Evolutionary conservation across 2,797 vertebrate genomes (phyloP).

Genomic region (Buphagus erythrorhynchus): DNA sequence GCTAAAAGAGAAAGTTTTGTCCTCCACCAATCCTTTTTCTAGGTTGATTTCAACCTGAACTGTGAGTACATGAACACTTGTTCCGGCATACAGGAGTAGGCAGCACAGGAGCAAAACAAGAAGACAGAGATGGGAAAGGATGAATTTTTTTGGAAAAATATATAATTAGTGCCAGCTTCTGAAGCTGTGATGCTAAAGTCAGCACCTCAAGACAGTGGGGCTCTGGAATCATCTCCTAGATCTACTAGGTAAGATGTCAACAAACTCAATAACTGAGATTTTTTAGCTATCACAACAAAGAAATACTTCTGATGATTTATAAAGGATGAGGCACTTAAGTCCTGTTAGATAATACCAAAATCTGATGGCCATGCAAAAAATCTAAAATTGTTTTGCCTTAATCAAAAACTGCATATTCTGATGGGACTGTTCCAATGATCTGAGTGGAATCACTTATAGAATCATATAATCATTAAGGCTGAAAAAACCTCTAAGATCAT

Average conservation of each 20-base stretch:
- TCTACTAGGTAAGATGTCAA: not conserved
- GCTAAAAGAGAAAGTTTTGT: not conserved
- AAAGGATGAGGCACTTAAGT: not conserved
- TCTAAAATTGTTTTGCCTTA: not conserved
- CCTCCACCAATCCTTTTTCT: not conserved
- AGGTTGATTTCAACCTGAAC: slow-evolving; percentile 14
- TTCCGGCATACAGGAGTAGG: not conserved
- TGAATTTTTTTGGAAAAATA: not conserved
- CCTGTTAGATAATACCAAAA: not conserved
- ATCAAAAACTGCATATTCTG: not conserved
- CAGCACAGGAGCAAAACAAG: not conserved
- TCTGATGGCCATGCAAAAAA: not conserved
- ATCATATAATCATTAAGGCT: not conserved
- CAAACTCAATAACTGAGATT: not conserved
- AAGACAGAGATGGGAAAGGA: not conserved
- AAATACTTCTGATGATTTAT: not conserved
- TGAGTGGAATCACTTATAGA: not conserved
- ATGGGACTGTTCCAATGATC: not conserved
- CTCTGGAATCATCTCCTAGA: not conserved
- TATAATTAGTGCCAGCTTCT: not conserved
- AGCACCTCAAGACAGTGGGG: not conserved
- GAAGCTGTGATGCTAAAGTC: not conserved
- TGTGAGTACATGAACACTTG: not conserved
- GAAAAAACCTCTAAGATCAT: not conserved
- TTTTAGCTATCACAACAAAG: not conserved